These are phyloP conservation scores for Naja naja DNA, from an alignment of 2,113 vertebrate genomes.

Conservation along the genomic window DNA sequence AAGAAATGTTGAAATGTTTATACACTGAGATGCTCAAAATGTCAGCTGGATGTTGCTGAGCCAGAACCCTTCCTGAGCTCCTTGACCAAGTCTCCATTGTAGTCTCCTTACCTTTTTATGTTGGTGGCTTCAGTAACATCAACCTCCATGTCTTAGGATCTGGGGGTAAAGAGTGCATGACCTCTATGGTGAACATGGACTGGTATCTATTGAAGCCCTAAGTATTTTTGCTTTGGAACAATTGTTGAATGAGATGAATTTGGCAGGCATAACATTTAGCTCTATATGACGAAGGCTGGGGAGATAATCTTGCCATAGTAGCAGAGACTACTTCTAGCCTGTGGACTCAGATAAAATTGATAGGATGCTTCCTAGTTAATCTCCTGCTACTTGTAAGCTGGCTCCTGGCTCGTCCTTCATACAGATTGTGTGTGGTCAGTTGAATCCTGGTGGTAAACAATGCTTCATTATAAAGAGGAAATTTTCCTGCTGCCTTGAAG, in stretches of 20 bases:
- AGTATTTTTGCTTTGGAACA: neutral
- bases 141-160: neutral
- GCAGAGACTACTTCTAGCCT: neutral
- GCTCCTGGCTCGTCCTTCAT: neutral
- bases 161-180: neutral
- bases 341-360: neutral
- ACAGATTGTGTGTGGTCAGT: neutral
- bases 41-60: neutral
- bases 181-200: neutral
- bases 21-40: neutral
- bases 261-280: neutral
- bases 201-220: neutral
- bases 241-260: neutral
- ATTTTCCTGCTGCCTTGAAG: neutral
- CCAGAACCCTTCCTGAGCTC: neutral
- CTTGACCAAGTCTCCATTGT: neutral
- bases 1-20: neutral
- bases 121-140: neutral
- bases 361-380: neutral
- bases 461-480: neutral
- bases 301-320: neutral
- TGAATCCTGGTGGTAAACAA: neutral
- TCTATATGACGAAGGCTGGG: neutral
- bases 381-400: neutral
- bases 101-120: neutral